Evolutionary conservation across 2,797 vertebrate species (phyloP).

Genomic region (Danio jaintianensis): DNA sequence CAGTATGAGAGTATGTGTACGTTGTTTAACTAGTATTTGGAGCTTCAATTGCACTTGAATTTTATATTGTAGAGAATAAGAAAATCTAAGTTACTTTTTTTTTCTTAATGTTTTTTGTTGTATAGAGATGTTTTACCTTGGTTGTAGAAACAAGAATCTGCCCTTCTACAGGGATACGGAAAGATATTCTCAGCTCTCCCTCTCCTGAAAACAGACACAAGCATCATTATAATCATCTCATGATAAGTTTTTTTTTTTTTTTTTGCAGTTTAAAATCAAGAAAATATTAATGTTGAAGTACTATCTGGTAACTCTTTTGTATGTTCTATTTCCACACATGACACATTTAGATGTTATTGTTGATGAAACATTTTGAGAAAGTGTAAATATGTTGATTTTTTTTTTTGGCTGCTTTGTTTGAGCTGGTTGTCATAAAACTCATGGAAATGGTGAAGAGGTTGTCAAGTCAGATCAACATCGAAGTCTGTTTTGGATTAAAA

Average conservation of each 20-base stretch:
- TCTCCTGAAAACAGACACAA: conserved; percentile 10
- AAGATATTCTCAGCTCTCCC: conserved; percentile 36
- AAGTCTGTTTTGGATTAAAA: neutral
- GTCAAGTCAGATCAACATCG: neutral
- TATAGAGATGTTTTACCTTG: conserved; percentile 73
- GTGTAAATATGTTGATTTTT: conserved; percentile 9
- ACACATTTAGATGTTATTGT: neutral
- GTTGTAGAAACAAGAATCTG: conserved; percentile 57
- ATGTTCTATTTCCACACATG: neutral
- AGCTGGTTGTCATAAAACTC: neutral
- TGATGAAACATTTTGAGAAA: neutral
- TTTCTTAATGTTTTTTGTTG: conserved; percentile 71
- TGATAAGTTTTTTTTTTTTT: neutral
- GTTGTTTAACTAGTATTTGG: conserved; percentile 87
- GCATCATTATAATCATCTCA: conserved; percentile 1
- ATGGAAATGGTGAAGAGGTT: neutral
- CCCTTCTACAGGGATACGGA: conserved; percentile 30
- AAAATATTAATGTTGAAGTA: conserved; percentile 8
- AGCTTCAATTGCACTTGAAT: conserved; percentile 89
- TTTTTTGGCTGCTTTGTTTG: neutral
- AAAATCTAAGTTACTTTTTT: conserved; percentile 70
- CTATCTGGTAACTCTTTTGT: neutral
- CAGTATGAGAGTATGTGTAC: conserved; percentile 79
- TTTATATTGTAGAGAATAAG: conserved; percentile 78
- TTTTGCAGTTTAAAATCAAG: conserved; percentile 12